Evolutionary conservation across 2,888 invertebrate species (phyloP).

Genomic region (Cremastobaeus sp.): DNA sequence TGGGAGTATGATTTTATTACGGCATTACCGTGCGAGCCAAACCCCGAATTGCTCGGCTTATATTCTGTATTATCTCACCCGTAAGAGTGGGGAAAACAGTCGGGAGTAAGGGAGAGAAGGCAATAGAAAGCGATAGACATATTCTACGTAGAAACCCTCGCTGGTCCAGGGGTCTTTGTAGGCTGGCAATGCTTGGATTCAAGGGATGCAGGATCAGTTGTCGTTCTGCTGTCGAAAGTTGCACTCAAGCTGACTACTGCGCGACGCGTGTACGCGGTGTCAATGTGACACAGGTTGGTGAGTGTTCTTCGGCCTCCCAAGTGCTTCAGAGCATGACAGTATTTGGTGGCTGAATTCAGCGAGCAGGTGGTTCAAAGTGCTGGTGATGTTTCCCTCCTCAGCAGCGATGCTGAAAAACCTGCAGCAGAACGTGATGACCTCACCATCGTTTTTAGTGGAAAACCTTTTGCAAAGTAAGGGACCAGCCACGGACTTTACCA

Average conservation of each 20-base stretch:
- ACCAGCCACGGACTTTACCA: slow-evolving; percentile 76
- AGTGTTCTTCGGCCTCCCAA: slow-evolving; percentile 1
- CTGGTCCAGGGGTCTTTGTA: slow-evolving; percentile 66
- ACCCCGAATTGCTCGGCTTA: slow-evolving; percentile 77
- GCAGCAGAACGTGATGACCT: slow-evolving; percentile 79
- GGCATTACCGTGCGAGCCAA: slow-evolving; percentile 77
- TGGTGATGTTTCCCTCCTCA: slow-evolving; percentile 75
- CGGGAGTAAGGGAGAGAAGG: slow-evolving; percentile 39
- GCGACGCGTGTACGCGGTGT: slow-evolving; percentile 29
- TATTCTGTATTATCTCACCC: slow-evolving; percentile 77
- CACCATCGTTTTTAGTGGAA: slow-evolving; percentile 82
- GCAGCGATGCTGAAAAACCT: slow-evolving; percentile 77
- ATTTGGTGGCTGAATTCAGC: slow-evolving; percentile 13
- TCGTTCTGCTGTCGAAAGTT: slow-evolving; percentile 70
- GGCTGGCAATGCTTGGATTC: slow-evolving; percentile 72
- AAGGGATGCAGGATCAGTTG: slow-evolving; percentile 72
- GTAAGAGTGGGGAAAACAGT: slow-evolving; percentile 59
- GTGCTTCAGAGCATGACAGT: slow-evolving; percentile 37
- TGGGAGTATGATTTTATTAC: slow-evolving; percentile 79
- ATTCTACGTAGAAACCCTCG: slow-evolving; percentile 50
- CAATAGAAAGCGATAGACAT: slow-evolving; percentile 10
- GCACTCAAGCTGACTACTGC: slow-evolving; percentile 59
- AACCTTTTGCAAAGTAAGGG: slow-evolving; percentile 82
- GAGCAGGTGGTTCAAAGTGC: slow-evolving; percentile 13
- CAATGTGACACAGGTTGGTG: slow-evolving; percentile 24